These are phyloP conservation scores for Erpornis zantholeuca DNA, from an alignment of 2,113 vertebrate genomes.

Conservation along the genomic window DNA sequence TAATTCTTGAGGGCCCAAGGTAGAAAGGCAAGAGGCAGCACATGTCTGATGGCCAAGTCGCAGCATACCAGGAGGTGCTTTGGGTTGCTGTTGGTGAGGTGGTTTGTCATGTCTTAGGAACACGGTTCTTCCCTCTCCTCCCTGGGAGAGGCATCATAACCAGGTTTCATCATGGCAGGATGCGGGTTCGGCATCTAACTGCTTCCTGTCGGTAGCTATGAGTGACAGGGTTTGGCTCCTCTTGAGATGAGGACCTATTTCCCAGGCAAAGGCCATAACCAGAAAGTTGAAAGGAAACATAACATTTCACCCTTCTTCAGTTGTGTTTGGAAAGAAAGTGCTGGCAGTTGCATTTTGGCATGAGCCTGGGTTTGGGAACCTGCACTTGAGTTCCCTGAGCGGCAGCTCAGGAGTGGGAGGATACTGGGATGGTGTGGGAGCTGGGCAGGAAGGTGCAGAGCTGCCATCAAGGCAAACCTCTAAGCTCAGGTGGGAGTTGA, in stretches of 20 bases:
- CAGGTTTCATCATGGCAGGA: not conserved
- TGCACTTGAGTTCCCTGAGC: not conserved
- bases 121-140: not conserved
- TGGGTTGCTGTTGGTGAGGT: not conserved
- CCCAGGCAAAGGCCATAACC: not conserved
- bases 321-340: not conserved
- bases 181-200: not conserved
- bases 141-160: not conserved
- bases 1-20: not conserved
- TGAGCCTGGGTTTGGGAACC: not conserved
- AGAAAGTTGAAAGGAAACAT: not conserved
- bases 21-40: not conserved
- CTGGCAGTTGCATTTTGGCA: not conserved
- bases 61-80: not conserved
- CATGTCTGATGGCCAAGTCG: not conserved
- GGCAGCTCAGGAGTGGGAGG: not conserved
- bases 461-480: not conserved
- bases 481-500: not conserved
- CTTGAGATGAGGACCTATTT: not conserved
- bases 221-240: not conserved
- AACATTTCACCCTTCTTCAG: not conserved
- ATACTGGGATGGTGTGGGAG: not conserved
- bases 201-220: rapidly evolving
- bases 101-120: not conserved
- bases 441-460: not conserved